Evolutionary conservation across 2,113 vertebrate species (phyloP).

Genomic region (Pterocles orientalis): DNA sequence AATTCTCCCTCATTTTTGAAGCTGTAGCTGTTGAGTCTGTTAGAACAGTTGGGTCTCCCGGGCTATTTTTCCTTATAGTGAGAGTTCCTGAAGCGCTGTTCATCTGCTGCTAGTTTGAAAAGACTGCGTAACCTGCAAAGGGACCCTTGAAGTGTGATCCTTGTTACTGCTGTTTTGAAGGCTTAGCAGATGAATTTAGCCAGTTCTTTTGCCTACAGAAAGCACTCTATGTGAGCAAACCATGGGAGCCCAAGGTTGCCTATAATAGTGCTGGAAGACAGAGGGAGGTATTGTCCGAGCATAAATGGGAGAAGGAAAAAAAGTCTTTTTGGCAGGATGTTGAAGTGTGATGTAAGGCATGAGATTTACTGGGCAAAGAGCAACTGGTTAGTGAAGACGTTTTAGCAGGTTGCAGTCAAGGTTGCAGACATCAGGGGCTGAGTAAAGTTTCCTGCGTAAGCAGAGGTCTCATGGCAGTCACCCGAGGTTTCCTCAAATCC

Average conservation of each 20-base stretch:
- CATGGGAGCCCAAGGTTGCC: background rate
- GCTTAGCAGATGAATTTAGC: background rate
- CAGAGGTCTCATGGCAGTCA: background rate
- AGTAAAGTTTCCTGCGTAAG: background rate
- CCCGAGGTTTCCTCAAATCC: background rate
- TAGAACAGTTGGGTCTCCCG: background rate
- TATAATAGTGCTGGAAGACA: background rate
- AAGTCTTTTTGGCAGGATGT: background rate
- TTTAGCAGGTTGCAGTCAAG: background rate
- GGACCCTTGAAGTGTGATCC: background rate
- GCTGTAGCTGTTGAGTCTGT: background rate
- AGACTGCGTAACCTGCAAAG: background rate
- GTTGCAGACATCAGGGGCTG: background rate
- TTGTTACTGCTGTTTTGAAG: background rate
- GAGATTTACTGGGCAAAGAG: background rate
- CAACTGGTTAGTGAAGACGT: background rate
- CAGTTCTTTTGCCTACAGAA: background rate
- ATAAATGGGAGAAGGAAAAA: background rate
- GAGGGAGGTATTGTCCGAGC: background rate
- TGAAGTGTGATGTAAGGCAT: background rate
- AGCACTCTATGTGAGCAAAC: background rate
- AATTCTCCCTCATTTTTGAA: background rate
- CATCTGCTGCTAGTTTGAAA: background rate
- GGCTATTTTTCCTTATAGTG: background rate
- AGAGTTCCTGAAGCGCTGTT: background rate